Conservation (phyloP, 2,797 vertebrate species). For the Lerista edwardsae region DNA sequence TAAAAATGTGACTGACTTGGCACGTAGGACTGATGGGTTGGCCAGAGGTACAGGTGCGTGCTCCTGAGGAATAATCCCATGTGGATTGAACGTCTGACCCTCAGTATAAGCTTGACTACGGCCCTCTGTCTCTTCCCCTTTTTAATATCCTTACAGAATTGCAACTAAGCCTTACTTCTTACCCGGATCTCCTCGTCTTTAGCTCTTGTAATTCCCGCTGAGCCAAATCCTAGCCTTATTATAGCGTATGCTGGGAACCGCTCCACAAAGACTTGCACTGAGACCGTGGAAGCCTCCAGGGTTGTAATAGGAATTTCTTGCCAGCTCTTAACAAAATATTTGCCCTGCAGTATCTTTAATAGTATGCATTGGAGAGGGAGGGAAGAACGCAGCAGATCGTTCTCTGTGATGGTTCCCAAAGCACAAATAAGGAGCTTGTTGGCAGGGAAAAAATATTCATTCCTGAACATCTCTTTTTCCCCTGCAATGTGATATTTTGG, state of each 20-base stretch:
- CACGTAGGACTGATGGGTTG: neutral
- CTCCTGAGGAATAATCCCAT: neutral
- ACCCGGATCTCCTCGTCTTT: neutral
- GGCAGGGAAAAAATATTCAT: neutral
- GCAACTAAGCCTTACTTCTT: neutral
- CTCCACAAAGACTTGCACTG: neutral
- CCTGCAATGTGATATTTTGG: neutral
- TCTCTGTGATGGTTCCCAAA: neutral
- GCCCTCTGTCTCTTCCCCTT: neutral
- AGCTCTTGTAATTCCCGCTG: neutral
- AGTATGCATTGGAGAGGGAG: neutral
- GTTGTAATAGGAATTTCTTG: neutral
- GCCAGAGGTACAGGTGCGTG: neutral
- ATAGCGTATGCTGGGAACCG: neutral
- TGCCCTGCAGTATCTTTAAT: neutral
- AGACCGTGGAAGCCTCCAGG: neutral
- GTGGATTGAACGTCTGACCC: neutral
- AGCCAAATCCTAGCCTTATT: neutral
- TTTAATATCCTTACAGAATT: neutral
- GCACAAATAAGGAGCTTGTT: neutral
- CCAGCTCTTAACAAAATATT: neutral
- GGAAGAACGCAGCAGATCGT: neutral
- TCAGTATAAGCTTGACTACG: neutral
- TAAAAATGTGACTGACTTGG: too few species aligned
- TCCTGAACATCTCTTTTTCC: neutral